phyloP scores from a whole-genome alignment of 1,140 invertebrate genomes.

The Akabosia matsudoensis region DNA sequence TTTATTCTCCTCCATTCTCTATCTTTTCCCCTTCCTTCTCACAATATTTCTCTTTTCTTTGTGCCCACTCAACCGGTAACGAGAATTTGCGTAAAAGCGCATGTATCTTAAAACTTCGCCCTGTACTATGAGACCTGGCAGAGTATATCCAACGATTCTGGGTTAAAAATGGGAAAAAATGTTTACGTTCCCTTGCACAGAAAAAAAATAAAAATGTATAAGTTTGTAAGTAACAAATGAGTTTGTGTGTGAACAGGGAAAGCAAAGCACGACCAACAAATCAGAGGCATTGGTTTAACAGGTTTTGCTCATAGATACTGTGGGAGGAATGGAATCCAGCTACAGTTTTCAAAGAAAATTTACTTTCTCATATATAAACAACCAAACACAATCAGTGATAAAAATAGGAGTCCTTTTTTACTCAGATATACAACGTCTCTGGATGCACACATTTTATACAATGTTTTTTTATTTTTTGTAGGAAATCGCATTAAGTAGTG shows the following conservation, averaged over 20 bases:
- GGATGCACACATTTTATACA: too few relatives aligned
- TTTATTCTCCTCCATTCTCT: not conserved
- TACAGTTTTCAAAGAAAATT: not conserved
- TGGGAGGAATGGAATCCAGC: not conserved
- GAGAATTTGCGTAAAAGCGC: not conserved
- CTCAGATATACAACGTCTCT: too few relatives aligned
- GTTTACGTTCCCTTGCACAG: not conserved
- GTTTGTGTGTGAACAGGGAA: conserved; percentile 1
- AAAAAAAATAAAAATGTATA: too few relatives aligned
- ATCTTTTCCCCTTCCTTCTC: not conserved
- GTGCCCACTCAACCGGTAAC: not conserved
- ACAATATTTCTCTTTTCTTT: conserved; percentile 5
- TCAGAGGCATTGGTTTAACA: not conserved
- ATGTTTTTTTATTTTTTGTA: too few relatives aligned
- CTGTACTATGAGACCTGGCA: too few relatives aligned
- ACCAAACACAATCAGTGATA: not conserved
- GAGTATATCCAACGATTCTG: too few relatives aligned
- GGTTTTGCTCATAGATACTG: too few relatives aligned
- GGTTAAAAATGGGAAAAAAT: not conserved
- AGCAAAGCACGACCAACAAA: conserved; percentile 1
- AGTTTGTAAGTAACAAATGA: conserved; percentile 5
- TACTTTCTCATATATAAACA: not conserved
- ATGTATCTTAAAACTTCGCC: not conserved
- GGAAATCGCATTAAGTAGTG: too few relatives aligned
- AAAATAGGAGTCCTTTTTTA: not conserved